These are phyloP conservation scores for Molothrus ater DNA, from an alignment of 2,797 vertebrate species.

Conservation along the genomic window DNA sequence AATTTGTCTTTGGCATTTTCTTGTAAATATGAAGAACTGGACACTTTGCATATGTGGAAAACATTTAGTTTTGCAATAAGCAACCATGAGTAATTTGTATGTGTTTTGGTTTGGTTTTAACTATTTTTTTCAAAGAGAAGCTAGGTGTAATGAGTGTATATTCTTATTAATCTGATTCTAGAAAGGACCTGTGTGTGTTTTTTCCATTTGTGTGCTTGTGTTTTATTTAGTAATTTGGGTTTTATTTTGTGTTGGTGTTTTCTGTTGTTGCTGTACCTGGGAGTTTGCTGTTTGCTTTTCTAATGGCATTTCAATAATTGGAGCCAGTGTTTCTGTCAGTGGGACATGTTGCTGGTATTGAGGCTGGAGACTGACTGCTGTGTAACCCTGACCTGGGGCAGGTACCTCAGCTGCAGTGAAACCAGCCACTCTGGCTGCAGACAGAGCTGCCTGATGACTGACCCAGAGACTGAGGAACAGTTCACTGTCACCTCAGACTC, in stretches of 20 bases:
- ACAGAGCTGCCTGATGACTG: not conserved
- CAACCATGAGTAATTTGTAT: not conserved
- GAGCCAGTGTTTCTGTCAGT: not conserved
- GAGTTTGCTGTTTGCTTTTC: not conserved
- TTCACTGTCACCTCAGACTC: not conserved
- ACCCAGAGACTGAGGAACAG: not conserved
- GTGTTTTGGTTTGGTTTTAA: not conserved
- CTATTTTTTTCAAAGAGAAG: not conserved
- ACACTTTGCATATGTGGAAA: not conserved
- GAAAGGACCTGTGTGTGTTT: not conserved
- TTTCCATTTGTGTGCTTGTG: not conserved
- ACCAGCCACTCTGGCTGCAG: not conserved
- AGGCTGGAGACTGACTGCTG: not conserved
- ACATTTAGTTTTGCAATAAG: not conserved
- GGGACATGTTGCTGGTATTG: not conserved
- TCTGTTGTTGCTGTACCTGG: not conserved
- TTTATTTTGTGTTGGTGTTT: not conserved
- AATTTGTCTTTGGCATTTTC: not conserved
- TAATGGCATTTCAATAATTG: not conserved
- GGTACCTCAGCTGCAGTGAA: not conserved
- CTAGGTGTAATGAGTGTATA: not conserved
- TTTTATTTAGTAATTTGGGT: not conserved
- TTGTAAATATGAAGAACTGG: not conserved
- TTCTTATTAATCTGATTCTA: not conserved
- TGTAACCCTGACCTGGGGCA: not conserved